These are phyloP conservation scores for Lagria hirta DNA, from an alignment of 2,888 invertebrate species.

Conservation along the genomic window DNA sequence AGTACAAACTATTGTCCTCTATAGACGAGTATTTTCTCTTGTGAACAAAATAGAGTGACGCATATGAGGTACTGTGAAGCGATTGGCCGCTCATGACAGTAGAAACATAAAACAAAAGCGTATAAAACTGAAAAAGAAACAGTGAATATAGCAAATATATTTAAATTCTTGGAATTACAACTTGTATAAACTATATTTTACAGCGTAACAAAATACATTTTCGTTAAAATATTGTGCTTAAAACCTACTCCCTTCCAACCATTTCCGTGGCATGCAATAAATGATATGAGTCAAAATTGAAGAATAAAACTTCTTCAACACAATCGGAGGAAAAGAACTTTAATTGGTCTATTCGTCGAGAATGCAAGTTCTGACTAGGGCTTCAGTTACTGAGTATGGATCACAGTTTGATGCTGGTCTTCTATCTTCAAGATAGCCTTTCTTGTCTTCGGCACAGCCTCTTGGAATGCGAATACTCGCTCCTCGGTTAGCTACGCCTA, in stretches of 20 bases:
- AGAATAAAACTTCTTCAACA: constrained; percentile 7
- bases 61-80: too few relatives aligned
- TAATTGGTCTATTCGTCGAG: constrained; percentile 58
- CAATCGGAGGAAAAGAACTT: background rate
- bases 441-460: constrained; percentile 84
- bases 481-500: constrained; percentile 90
- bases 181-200: constrained; percentile 4
- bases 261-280: constrained; percentile 1
- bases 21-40: too few relatives aligned
- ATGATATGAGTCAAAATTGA: constrained; percentile 1
- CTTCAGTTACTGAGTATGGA: constrained; percentile 83
- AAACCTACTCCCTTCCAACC: constrained; percentile 2
- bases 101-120: too few relatives aligned
- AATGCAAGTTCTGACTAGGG: constrained; percentile 82
- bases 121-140: background rate
- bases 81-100: too few relatives aligned
- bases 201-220: constrained; percentile 3
- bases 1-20: too few relatives aligned
- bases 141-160: constrained; percentile 1
- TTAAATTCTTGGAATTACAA: constrained; percentile 1
- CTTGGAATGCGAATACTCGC: constrained; percentile 94
- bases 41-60: too few relatives aligned
- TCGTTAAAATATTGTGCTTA: background rate
- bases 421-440: constrained; percentile 95
- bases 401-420: constrained; percentile 92